A percentile compares a stretch with the other conserved stretches of the same genome.
These are phyloP conservation scores for Sciaenops ocellatus DNA, from an alignment of 2,797 vertebrate genomes.

Conservation along the genomic window DNA sequence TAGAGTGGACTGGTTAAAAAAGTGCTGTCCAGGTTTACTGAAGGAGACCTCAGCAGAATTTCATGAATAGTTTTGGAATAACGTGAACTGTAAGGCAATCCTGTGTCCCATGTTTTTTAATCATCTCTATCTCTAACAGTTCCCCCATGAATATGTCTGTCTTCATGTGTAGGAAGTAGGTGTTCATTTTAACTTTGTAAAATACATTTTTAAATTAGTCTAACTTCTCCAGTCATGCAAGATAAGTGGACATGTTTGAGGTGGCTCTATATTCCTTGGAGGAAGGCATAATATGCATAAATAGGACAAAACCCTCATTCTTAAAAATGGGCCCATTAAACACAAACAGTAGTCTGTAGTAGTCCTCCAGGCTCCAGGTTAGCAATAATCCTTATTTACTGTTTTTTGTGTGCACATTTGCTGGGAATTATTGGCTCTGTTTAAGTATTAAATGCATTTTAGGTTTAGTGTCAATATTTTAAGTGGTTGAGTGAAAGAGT, in stretches of 20 bases:
- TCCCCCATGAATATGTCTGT: neutral
- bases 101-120: neutral
- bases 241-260: neutral
- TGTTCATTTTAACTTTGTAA: neutral
- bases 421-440: neutral
- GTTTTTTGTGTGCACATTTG: neutral
- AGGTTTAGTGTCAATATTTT: conserved; percentile 51
- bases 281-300: neutral
- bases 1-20: neutral
- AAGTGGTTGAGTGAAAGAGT: conserved; percentile 37
- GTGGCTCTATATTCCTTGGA: neutral
- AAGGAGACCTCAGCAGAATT: conserved; percentile 13
- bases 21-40: neutral
- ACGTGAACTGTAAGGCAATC: neutral
- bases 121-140: neutral
- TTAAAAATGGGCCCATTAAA: conserved; percentile 1
- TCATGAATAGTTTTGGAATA: neutral
- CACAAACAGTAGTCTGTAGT: neutral
- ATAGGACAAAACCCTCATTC: neutral
- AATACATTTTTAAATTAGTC: neutral
- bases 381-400: neutral
- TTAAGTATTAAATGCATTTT: conserved; percentile 41
- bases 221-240: neutral
- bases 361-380: neutral
- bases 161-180: neutral